Base-by-base conservation (phyloP, 2,797 vertebrate species). In the Pipistrellus pipistrellus region DNA sequence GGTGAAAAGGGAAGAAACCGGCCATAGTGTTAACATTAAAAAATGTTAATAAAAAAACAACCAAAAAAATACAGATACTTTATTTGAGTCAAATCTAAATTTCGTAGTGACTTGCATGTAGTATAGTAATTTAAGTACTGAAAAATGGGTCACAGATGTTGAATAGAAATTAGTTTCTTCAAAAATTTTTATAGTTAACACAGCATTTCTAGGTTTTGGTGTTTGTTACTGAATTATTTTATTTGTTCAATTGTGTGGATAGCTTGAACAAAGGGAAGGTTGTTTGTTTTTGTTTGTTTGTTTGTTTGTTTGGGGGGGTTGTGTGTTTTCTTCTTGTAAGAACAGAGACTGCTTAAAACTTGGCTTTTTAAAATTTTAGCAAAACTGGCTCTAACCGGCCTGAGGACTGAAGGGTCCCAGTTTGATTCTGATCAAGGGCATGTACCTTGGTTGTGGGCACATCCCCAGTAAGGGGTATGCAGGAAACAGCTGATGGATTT, bases 41-140 rank as follows among this genome's bases (percentile, higher is more conserved):
- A 64, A 64, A n/a, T 18, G 27, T n/a, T 64, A 64, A n/a, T 64
- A 8, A 64, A 64, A 64, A 64, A 64, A 53, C 27, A 64, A 64
- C 30, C n/a, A 64, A 64, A 64, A n/a, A 6, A 17, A 64, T 64
- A 64, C n/a, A 80, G 68, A 23, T 13, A 77, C 21, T 83, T 85
- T 59, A 77, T 82, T 77, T 93, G 44, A 96, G 93, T 46, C 38
- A 92, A 88, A 95, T 88, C 23, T 91, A 85, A 85, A 90, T 71
- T 73, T 18, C 41, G 85, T 55, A 90, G 72, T 84, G 15, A 91
- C 86, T 89, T 92, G n/a, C 68, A 92, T 69, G 51, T 44, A 51
- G 21, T 53, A 32, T 25, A 92, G 18, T 66, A 96, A 90, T 83
- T 90, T 90, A 81, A 55, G 27, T 88, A 59, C 27, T 83, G 8